A percentile compares a stretch with the other conserved stretches of the same genome.
Conservation (phyloP, 2,113 vertebrate species). For the Cynoglossus semilaevis region DNA sequence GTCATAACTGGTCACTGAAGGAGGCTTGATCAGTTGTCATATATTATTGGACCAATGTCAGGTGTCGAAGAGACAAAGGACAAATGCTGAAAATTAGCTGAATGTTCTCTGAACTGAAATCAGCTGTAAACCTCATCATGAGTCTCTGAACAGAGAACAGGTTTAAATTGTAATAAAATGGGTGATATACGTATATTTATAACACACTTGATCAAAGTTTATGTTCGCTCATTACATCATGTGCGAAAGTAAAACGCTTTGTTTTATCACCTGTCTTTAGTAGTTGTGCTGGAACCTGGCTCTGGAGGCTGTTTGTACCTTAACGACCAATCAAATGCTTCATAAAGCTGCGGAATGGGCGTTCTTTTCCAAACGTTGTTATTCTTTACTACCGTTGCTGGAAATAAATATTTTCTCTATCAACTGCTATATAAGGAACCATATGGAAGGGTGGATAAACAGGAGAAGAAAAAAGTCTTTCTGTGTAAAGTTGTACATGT, state of each 20-base stretch:
- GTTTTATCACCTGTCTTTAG: conserved; percentile 17
- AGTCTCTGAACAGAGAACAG: too few species aligned
- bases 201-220: not conserved
- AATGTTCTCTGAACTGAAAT: too few species aligned
- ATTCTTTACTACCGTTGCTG: conserved; percentile 6
- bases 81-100: too few species aligned
- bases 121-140: too few species aligned
- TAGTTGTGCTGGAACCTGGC: not conserved
- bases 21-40: not conserved
- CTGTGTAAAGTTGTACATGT: too few species aligned
- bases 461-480: too few species aligned
- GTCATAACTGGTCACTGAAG: not conserved
- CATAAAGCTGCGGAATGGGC: conserved; percentile 14
- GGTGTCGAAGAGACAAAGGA: too few species aligned
- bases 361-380: not conserved
- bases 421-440: too few species aligned
- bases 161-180: not conserved
- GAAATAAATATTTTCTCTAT: too few species aligned
- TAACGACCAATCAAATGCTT: conserved; percentile 35
- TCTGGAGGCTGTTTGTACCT: conserved; percentile 18
- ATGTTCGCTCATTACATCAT: not conserved
- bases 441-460: too few species aligned
- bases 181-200: not conserved
- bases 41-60: too few species aligned
- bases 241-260: not conserved